Percentiles rank a stretch among this genome's conserved stretches.
Evolutionary conservation across 2,797 vertebrate species (phyloP).

Genomic region (Argentina silus): DNA sequence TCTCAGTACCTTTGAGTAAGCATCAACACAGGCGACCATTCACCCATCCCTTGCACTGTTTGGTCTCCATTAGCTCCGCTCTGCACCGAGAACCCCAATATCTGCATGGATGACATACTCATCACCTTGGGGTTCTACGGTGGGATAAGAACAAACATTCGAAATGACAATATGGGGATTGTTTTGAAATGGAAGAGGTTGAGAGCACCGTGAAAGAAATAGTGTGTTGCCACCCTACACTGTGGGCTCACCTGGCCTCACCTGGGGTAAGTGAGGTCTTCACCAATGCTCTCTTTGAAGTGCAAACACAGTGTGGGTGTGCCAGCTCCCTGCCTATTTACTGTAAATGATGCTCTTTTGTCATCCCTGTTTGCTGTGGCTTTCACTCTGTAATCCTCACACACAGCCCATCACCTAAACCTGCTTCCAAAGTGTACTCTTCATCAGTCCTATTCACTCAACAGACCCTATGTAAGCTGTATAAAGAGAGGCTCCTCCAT

Average conservation of each 20-base stretch:
- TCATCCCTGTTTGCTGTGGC: constrained; percentile 58
- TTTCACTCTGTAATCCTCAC: constrained; percentile 52
- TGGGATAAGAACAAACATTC: neutral
- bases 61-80: constrained; percentile 44
- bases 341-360: constrained; percentile 69
- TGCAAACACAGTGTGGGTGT: constrained; percentile 53
- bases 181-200: neutral
- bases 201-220: neutral
- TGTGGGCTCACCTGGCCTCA: constrained; percentile 64
- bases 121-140: too few species aligned
- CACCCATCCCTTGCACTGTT: constrained; percentile 41
- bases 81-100: constrained; percentile 35
- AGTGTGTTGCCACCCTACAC: constrained; percentile 29
- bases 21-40: constrained; percentile 50
- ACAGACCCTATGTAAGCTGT: neutral
- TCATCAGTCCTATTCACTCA: neutral
- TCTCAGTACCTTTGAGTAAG: constrained; percentile 38
- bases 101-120: too few species aligned
- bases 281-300: constrained; percentile 43
- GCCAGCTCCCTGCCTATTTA: constrained; percentile 60
- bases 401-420: constrained; percentile 47
- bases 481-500: neutral
- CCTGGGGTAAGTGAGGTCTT: constrained; percentile 48
- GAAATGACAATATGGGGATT: too few species aligned
- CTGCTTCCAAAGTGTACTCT: constrained; percentile 32